A percentile compares a stretch with the other conserved stretches of the same genome.
Evolutionary conservation across 1,140 invertebrate species (phyloP).

Genomic region (Polypedilum vanderplanki): DNA sequence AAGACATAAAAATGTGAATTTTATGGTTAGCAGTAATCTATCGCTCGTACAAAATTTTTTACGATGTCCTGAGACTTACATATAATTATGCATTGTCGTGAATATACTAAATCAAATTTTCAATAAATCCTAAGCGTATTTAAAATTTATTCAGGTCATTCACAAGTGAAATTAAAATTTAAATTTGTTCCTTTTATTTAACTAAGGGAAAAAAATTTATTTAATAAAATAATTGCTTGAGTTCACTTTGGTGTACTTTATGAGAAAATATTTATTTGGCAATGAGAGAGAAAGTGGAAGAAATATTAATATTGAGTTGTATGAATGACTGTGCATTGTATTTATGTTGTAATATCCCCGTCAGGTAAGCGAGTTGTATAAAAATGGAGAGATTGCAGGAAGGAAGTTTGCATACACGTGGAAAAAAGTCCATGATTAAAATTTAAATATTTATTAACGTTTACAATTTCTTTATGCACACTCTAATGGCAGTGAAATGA

Average conservation of each 20-base stretch:
- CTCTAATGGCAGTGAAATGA: not conserved
- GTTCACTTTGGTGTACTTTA: not conserved
- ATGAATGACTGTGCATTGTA: conserved; percentile 12
- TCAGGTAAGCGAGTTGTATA: not conserved
- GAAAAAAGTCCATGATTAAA: conserved; percentile 19
- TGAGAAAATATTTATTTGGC: not conserved
- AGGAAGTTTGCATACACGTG: not conserved
- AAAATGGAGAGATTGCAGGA: not conserved
- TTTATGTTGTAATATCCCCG: conserved; percentile 15
- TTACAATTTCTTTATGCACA: conserved; percentile 1
- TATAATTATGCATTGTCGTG: no score
- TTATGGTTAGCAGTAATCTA: no score
- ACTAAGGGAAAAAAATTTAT: not conserved
- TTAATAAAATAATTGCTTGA: conserved; percentile 11
- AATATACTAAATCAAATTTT: no score
- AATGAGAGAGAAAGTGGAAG: not conserved
- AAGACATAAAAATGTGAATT: no score
- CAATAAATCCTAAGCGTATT: no score
- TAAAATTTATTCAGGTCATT: no score
- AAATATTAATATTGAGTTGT: conserved; percentile 4
- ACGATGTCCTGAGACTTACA: no score
- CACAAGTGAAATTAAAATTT: no score
- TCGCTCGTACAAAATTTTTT: no score
- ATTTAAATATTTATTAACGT: conserved; percentile 20
- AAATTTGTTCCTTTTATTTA: not conserved